Conservation (phyloP, 2,113 vertebrate species). For the Solea senegalensis region DNA sequence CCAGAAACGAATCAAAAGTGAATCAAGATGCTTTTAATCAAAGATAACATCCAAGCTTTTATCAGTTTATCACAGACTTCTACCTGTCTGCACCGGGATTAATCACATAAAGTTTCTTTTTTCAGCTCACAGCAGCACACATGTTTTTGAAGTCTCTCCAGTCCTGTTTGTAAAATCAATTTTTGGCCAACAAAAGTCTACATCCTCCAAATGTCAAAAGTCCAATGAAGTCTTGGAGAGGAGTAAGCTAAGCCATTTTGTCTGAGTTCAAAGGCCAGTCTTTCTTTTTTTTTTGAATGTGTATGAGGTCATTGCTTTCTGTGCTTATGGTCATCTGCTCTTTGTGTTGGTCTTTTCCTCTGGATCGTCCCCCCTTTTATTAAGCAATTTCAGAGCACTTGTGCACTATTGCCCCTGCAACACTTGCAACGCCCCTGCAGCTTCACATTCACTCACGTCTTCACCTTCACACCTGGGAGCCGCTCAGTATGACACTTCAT, state of each 20-base stretch:
- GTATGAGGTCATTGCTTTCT: constrained; percentile 72
- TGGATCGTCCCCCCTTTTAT: constrained; percentile 15
- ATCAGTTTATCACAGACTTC: background rate
- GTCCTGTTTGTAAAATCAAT: constrained; percentile 58
- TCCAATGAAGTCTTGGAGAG: constrained; percentile 10
- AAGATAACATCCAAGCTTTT: background rate
- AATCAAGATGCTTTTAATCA: constrained; percentile 13
- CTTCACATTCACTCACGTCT: constrained; percentile 8
- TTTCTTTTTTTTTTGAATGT: constrained; percentile 35
- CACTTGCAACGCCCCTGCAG: background rate
- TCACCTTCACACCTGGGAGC: constrained; percentile 52
- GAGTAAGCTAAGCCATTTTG: constrained; percentile 8
- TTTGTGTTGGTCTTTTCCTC: constrained; percentile 49
- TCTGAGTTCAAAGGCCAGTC: constrained; percentile 26
- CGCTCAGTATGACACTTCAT: constrained; percentile 18
- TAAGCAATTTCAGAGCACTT: constrained; percentile 7
- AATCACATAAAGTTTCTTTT: constrained; percentile 23
- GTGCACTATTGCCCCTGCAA: too few relatives aligned
- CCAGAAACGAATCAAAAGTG: background rate
- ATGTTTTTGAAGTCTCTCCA: constrained; percentile 56
- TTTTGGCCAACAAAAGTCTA: constrained; percentile 20
- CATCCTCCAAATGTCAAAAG: constrained; percentile 27
- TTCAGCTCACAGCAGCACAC: constrained; percentile 37
- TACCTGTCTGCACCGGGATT: background rate
- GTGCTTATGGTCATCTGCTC: constrained; percentile 68